A percentile compares a stretch with the other conserved stretches of the same genome.
Evolutionary conservation across 2,888 invertebrate species (phyloP).

Genomic region (Amphipyra berbera): DNA sequence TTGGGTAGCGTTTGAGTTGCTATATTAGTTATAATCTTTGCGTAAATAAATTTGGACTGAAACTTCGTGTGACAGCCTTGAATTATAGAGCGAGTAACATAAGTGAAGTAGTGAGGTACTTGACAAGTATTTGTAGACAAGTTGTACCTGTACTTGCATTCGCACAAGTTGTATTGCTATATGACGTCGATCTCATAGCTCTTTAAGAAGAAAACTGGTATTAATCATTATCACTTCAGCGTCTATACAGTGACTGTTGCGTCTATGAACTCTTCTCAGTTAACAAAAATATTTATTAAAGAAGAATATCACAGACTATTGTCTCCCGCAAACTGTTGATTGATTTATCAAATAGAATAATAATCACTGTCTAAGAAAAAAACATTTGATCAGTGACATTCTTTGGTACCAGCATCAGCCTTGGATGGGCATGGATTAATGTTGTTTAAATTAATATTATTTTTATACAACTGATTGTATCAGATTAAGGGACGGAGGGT

Average conservation of each 20-base stretch:
- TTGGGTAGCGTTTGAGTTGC: too few relatives aligned
- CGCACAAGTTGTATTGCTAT: constrained; percentile 8
- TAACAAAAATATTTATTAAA: constrained; percentile 31
- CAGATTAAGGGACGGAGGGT: too few relatives aligned
- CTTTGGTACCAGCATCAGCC: not conserved
- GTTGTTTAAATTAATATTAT: not conserved
- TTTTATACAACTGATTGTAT: not conserved
- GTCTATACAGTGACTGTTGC: not conserved
- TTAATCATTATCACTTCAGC: not conserved
- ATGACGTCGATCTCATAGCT: too few relatives aligned
- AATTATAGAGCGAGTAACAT: constrained; percentile 18
- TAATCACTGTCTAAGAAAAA: constrained; percentile 28
- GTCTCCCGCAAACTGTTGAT: constrained; percentile 14
- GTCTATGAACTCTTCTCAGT: not conserved
- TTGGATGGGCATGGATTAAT: not conserved
- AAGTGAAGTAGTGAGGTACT: constrained; percentile 30
- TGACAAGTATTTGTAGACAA: constrained; percentile 23
- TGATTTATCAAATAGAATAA: constrained; percentile 36
- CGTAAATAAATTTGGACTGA: too few relatives aligned
- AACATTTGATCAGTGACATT: constrained; percentile 17
- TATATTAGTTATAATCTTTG: too few relatives aligned
- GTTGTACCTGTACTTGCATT: constrained; percentile 10
- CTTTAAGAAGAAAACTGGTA: too few relatives aligned
- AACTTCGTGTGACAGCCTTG: constrained; percentile 29
- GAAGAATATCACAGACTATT: constrained; percentile 23